phyloP scores from a whole-genome alignment of 2,113 vertebrate genomes.

The Oryzias celebensis region DNA sequence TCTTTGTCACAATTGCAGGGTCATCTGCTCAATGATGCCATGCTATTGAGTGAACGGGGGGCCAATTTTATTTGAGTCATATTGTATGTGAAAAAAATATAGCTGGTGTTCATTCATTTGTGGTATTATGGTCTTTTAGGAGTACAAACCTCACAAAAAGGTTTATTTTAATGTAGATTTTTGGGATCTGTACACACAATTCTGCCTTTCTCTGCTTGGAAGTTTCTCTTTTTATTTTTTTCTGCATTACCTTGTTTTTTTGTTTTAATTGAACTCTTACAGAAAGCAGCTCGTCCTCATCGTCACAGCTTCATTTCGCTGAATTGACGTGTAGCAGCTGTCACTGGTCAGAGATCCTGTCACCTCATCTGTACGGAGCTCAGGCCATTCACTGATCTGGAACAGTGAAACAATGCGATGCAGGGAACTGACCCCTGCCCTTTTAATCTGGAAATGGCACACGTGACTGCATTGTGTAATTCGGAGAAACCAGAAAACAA shows the following conservation, averaged over 20 bases:
- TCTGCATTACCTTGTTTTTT: too few species aligned
- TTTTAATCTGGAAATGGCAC: constrained; percentile 36
- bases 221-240: too few species aligned
- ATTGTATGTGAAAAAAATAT: neutral
- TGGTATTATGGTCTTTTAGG: too few species aligned
- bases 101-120: too few species aligned
- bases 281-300: too few species aligned
- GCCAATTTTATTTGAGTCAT: neutral
- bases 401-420: constrained; percentile 46
- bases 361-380: constrained; percentile 34
- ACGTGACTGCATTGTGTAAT: constrained; percentile 31
- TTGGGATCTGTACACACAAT: too few species aligned
- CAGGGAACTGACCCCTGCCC: constrained; percentile 30
- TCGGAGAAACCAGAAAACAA: constrained; percentile 10
- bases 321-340: constrained; percentile 38
- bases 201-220: too few species aligned
- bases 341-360: constrained; percentile 17
- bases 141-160: too few species aligned
- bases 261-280: too few species aligned
- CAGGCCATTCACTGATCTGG: constrained; percentile 39
- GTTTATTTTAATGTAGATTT: too few species aligned
- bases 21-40: neutral
- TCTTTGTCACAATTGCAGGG: constrained; percentile 2
- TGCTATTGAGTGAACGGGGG: constrained; percentile 4
- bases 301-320: neutral